phyloP scores from a whole-genome alignment of 2,797 vertebrate genomes.

The Heliangelus exortis region DNA sequence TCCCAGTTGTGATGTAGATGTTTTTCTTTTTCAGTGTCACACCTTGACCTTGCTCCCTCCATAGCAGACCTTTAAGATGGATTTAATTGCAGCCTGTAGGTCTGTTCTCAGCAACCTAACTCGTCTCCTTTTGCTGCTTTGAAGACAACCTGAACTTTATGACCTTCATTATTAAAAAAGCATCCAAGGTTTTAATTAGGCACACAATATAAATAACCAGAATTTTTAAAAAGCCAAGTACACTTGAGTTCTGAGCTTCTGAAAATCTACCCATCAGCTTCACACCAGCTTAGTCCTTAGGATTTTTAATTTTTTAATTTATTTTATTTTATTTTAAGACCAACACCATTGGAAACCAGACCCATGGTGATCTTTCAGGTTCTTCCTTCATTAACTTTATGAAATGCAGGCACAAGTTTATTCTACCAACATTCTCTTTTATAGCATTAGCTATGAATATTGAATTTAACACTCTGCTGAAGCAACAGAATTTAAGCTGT shows the following conservation, averaged over 20 bases:
- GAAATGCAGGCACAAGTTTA: not conserved
- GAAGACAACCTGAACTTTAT: not conserved
- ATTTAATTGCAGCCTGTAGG: not conserved
- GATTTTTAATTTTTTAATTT: not conserved
- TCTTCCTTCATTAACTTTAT: not conserved
- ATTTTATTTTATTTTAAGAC: too few relatives aligned
- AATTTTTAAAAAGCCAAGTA: not conserved
- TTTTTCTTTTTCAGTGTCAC: not conserved
- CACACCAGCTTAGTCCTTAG: not conserved
- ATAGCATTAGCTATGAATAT: not conserved
- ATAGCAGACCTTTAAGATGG: not conserved
- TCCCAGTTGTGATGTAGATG: not conserved
- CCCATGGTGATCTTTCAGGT: not conserved
- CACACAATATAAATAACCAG: accelerated
- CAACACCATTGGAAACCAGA: too few relatives aligned
- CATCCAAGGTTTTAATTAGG: not conserved
- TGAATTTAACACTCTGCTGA: not conserved
- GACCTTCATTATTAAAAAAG: not conserved
- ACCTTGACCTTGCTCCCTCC: not conserved
- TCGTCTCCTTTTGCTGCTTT: not conserved
- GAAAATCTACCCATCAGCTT: not conserved
- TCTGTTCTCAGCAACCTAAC: not conserved
- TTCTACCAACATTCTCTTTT: not conserved
- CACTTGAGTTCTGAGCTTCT: not conserved
- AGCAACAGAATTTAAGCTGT: not conserved